Base-by-base conservation (phyloP, 2,888 invertebrate species). In the Acrobasis repandana region DNA sequence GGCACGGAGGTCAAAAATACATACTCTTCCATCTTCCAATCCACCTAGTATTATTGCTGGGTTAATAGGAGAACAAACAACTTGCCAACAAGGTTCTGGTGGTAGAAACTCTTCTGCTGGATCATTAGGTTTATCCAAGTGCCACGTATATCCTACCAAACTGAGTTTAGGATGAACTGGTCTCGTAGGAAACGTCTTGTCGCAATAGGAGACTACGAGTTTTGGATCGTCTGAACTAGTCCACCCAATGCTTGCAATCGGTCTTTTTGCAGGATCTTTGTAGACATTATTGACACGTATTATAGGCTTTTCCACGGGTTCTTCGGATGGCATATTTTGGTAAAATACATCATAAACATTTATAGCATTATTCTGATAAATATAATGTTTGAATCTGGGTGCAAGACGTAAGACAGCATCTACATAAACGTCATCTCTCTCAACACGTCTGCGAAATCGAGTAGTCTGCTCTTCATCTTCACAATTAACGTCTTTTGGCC, bases 331-430 rank as follows among this genome's bases (percentile, higher is more conserved):
- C 61, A 94, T 84, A 66, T 93, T 93, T 48, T 82, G 83, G 74
- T 95, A 96, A 74, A 95, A 96, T 72, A 95, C 93, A 77, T 95
- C 93, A 77, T 96, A 96, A 71, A 96, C 94, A 76, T 96, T 95
- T 51, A 96, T 93, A 5, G 95, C 95, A 80, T 95, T 96, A 79
- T 97, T 97, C 82, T 96, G 96, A 63, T 93, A 85, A 51, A 95
- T 93, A 65, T 92, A 94, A 71, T 94, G 93, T 65, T 94, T 93
- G 83, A 95, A 93, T 16, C 90, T 83, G 9, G 87, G 80, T 60
- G 90, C 74, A 51, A 93, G 80, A 56, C 88, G 84, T 28, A 93
- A 82, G 71, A 96, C 93, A 62, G 95, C 93, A 63, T 93, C 88
- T 51, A 95, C 91, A 80, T 96, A 97, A 18, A 83, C 76, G 68